A percentile compares a stretch with the other conserved stretches of the same genome.
Evolutionary conservation across 2,888 invertebrate species (phyloP).

Genomic region (Exephanes ischioxanthus): DNA sequence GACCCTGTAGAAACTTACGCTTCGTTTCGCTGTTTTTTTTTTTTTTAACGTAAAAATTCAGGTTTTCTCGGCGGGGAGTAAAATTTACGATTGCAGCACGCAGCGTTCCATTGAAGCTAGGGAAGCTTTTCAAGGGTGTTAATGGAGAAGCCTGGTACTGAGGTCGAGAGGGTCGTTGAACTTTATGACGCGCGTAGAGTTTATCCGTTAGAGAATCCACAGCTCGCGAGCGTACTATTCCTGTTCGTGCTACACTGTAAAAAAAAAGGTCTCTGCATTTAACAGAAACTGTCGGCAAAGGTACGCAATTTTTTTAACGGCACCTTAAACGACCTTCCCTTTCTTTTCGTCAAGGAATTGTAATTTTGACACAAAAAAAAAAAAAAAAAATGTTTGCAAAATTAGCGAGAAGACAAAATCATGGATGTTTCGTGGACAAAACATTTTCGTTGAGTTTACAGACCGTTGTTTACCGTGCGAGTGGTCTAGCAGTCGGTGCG

Average conservation of each 20-base stretch:
- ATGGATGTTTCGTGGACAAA: too few relatives aligned
- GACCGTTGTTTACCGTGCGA: too few relatives aligned
- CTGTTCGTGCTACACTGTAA: neutral
- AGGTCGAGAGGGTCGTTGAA: constrained; percentile 46
- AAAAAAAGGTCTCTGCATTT: too few relatives aligned
- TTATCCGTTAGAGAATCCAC: neutral
- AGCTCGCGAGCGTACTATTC: neutral
- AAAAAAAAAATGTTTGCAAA: too few relatives aligned
- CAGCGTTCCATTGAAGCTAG: neutral
- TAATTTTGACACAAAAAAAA: too few relatives aligned
- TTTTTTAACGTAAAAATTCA: constrained; percentile 1
- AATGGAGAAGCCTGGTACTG: constrained; percentile 62
- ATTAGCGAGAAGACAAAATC: too few relatives aligned
- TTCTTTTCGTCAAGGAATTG: too few relatives aligned
- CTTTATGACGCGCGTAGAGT: constrained; percentile 37
- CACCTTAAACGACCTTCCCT: too few relatives aligned
- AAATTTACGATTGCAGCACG: constrained; percentile 33
- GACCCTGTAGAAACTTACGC: neutral
- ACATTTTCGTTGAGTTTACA: too few relatives aligned
- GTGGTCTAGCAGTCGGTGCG: too few relatives aligned
- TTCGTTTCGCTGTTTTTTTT: neutral
- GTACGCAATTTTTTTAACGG: too few relatives aligned
- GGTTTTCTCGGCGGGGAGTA: neutral
- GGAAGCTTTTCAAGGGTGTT: constrained; percentile 38
- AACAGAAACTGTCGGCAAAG: too few relatives aligned